These are phyloP conservation scores for Quadriops clusia DNA, from an alignment of 2,888 invertebrate species.

Conservation along the genomic window DNA sequence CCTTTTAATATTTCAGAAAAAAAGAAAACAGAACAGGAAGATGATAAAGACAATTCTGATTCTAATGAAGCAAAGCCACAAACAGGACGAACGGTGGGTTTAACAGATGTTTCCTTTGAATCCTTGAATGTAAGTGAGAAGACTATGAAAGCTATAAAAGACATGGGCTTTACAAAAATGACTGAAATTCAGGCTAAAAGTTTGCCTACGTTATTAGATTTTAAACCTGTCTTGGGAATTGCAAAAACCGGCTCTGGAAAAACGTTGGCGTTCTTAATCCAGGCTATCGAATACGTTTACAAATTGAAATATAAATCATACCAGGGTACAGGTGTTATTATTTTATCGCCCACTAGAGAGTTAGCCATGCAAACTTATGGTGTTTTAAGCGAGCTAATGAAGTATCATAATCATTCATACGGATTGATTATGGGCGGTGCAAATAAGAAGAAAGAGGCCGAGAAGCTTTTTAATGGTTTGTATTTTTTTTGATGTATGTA, in stretches of 20 bases:
- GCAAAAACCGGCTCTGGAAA: slow-evolving; percentile 96
- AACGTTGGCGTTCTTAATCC: slow-evolving; percentile 90
- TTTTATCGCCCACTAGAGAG: slow-evolving; percentile 93
- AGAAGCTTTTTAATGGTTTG: slow-evolving; percentile 73
- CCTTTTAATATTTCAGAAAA: too few relatives aligned
- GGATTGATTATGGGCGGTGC: slow-evolving; percentile 94
- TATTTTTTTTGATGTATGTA: too few relatives aligned
- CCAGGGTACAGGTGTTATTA: slow-evolving; percentile 81
- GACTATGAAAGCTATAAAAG: slow-evolving; percentile 70
- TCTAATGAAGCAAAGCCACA: too few relatives aligned
- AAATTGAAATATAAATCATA: slow-evolving; percentile 64
- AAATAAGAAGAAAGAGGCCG: slow-evolving; percentile 78
- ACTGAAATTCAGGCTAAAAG: slow-evolving; percentile 89
- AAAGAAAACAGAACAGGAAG: too few relatives aligned
- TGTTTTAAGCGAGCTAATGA: slow-evolving; percentile 84
- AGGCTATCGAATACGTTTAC: slow-evolving; percentile 84
- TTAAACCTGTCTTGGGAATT: slow-evolving; percentile 85
- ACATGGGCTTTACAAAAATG: slow-evolving; percentile 91
- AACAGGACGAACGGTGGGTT: too few relatives aligned
- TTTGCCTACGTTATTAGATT: slow-evolving; percentile 81
- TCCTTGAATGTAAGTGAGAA: slow-evolving; percentile 56
- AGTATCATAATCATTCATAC: slow-evolving; percentile 84
- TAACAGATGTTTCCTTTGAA: too few relatives aligned
- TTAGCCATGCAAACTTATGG: slow-evolving; percentile 97
- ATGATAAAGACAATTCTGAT: too few relatives aligned